These are phyloP conservation scores for Drosophila setosimentum DNA, from an alignment of 2,888 invertebrate species.

Conservation along the genomic window DNA sequence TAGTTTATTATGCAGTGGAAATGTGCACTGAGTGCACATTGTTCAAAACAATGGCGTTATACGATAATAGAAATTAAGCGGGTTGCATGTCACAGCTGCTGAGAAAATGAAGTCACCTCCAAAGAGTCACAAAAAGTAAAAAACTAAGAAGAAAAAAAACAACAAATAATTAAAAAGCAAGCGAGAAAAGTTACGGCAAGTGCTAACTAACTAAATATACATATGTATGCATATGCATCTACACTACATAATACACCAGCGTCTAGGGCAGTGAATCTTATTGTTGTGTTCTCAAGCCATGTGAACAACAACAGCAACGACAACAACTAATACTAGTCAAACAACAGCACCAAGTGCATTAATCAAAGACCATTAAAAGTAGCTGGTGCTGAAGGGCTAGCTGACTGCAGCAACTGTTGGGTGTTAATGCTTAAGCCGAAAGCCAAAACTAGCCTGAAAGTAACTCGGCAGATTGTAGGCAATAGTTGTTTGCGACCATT, in stretches of 20 bases:
- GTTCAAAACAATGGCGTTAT: constrained; percentile 75
- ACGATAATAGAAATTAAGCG: constrained; percentile 78
- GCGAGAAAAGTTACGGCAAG: constrained; percentile 75
- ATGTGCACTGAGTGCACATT: constrained; percentile 63
- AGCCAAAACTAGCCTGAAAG: constrained; percentile 35
- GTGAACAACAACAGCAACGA: constrained; percentile 48
- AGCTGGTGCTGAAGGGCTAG: constrained; percentile 45
- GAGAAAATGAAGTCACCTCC: constrained; percentile 79
- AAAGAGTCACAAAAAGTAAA: constrained; percentile 43
- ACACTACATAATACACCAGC: constrained; percentile 49
- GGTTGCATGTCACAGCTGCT: constrained; percentile 72
- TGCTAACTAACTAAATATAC: constrained; percentile 71
- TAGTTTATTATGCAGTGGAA: constrained; percentile 74
- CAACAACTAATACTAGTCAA: constrained; percentile 27
- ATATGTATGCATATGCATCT: constrained; percentile 38
- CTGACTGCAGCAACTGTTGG: constrained; percentile 24
- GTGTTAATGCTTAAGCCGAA: constrained; percentile 36
- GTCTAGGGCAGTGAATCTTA: constrained; percentile 70
- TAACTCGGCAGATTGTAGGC: constrained; percentile 35
- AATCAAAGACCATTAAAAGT: constrained; percentile 47
- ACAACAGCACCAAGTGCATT: constrained; percentile 44
- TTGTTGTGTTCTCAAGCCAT: constrained; percentile 71
- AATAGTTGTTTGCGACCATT: constrained; percentile 55
- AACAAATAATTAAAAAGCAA: constrained; percentile 34
- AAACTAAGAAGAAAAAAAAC: constrained; percentile 17